Evolutionary conservation across 2,888 invertebrate species (phyloP).

Genomic region (Diarsia dahlii): DNA sequence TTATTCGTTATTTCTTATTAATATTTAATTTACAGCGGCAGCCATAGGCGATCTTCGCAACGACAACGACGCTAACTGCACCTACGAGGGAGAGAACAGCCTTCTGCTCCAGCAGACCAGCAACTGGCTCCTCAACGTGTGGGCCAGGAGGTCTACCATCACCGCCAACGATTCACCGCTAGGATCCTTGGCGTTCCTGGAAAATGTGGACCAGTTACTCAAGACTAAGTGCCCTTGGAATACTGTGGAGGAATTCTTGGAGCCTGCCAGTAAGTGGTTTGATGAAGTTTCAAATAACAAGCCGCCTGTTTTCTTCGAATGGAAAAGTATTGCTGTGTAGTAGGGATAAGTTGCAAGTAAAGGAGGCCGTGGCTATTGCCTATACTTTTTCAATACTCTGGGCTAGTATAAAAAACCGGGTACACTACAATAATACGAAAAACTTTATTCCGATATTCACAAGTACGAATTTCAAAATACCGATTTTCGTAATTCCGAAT

Average conservation of each 20-base stretch:
- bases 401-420: no score
- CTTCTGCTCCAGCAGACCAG: conserved; percentile 96
- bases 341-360: no score
- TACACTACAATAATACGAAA: no score
- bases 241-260: conserved; percentile 86
- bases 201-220: conserved; percentile 89
- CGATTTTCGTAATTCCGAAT: no score
- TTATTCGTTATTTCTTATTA: no score
- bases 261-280: conserved; percentile 87
- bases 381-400: no score
- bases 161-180: conserved; percentile 91
- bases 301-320: no score
- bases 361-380: no score
- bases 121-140: conserved; percentile 94
- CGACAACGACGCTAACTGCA: conserved; percentile 96
- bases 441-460: no score
- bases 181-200: conserved; percentile 92
- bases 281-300: no score
- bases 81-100: conserved; percentile 98
- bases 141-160: conserved; percentile 84
- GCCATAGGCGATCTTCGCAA: conserved; percentile 94
- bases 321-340: no score
- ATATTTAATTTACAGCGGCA: conserved; percentile 92
- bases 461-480: no score
- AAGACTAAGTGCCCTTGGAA: conserved; percentile 87